A percentile compares a stretch with the other conserved stretches of the same genome.
These are phyloP conservation scores for Cossypha dichroa DNA, from an alignment of 2,797 vertebrate species.

Conservation along the genomic window DNA sequence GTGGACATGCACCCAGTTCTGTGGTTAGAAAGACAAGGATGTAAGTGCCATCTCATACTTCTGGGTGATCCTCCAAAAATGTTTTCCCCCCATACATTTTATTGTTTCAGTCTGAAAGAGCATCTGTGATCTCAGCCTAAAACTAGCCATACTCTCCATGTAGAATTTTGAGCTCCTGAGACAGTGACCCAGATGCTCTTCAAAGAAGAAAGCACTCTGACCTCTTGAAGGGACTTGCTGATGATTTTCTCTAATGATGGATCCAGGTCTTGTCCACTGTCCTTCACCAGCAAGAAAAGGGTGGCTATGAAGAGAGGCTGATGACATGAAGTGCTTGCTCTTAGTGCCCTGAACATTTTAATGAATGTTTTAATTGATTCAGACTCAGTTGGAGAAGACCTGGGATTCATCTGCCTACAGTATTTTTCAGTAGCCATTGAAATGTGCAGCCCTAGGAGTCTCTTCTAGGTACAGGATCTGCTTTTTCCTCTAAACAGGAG, in stretches of 20 bases:
- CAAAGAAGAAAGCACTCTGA: background rate
- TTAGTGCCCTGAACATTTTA: background rate
- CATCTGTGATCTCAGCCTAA: background rate
- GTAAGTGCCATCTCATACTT: background rate
- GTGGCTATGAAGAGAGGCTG: background rate
- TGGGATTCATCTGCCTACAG: background rate
- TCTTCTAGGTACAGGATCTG: background rate
- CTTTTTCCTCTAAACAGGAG: constrained; percentile 4
- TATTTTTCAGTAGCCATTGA: background rate
- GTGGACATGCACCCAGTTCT: background rate
- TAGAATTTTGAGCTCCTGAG: background rate
- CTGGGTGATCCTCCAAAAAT: background rate
- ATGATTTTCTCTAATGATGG: background rate
- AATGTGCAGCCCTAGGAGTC: background rate
- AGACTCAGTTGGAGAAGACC: background rate
- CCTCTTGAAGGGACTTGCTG: background rate
- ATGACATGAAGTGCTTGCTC: background rate
- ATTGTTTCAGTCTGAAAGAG: background rate
- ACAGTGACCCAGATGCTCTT: background rate
- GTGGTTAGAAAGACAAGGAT: background rate
- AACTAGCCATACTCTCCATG: background rate
- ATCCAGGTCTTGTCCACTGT: background rate
- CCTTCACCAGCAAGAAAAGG: constrained; percentile 19
- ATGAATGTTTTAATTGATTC: background rate
- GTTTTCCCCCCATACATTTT: accelerated